Conservation (phyloP, 2,888 invertebrate genomes). For the Smittia sp. region DNA sequence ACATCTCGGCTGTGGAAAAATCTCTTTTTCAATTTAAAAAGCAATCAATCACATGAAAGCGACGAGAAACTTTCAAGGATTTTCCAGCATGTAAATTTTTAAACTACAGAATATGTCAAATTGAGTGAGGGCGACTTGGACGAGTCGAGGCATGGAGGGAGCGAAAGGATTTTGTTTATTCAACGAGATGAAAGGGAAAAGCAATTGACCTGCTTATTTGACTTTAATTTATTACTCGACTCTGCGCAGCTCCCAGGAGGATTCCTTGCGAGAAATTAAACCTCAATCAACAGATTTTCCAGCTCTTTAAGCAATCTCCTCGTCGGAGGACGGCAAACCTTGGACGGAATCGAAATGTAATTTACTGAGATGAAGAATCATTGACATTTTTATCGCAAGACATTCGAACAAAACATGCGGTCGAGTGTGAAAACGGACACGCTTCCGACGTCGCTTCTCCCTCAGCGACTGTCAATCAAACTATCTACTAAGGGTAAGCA, state of each 20-base stretch:
- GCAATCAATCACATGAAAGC: constrained; percentile 36
- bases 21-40: constrained; percentile 42
- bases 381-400: background rate
- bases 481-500: background rate
- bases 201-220: constrained; percentile 40
- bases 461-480: background rate
- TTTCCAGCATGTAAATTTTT: constrained; percentile 25
- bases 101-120: constrained; percentile 12
- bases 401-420: background rate
- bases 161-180: background rate
- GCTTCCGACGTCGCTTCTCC: background rate
- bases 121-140: background rate
- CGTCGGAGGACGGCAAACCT: background rate
- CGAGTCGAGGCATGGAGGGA: background rate
- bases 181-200: constrained; percentile 24
- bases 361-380: background rate
- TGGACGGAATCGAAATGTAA: background rate
- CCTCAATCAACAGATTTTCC: constrained; percentile 21
- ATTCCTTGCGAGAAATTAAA: background rate
- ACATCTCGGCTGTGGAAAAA: constrained; percentile 24
- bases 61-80: background rate
- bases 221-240: constrained; percentile 38
- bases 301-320: background rate
- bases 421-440: background rate
- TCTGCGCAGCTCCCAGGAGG: constrained; percentile 9